A percentile compares a stretch with the other conserved stretches of the same genome.
phyloP scores from a whole-genome alignment of 2,113 vertebrate genomes.

The Leuciscus idus region DNA sequence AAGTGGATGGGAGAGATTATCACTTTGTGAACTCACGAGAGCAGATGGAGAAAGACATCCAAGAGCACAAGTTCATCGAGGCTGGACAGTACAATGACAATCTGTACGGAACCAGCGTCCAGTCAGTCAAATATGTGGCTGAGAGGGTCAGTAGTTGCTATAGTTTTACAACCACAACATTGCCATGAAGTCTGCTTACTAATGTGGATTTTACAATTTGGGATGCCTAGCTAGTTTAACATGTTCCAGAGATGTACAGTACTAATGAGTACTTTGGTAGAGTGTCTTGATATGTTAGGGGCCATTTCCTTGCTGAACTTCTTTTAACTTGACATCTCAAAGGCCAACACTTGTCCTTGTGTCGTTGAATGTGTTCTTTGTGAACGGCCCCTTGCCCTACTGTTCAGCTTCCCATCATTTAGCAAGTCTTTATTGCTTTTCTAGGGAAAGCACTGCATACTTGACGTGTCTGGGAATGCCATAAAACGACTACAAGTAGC shows the following conservation, averaged over 20 bases:
- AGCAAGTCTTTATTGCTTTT: slow-evolving; percentile 60
- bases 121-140: slow-evolving; percentile 95
- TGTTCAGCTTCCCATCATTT: not conserved
- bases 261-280: not conserved
- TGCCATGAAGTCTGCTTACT: not conserved
- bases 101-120: slow-evolving; percentile 96
- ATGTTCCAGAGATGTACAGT: not conserved
- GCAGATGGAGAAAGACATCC: slow-evolving; percentile 98
- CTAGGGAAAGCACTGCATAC: slow-evolving; percentile 98
- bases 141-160: slow-evolving; percentile 85
- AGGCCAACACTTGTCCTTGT: not conserved
- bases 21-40: slow-evolving; percentile 96
- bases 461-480: slow-evolving; percentile 97
- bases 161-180: slow-evolving; percentile 4
- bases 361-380: not conserved
- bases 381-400: not conserved
- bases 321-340: not conserved
- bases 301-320: not conserved
- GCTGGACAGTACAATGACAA: slow-evolving; percentile 98
- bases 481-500: slow-evolving; percentile 98
- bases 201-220: not conserved
- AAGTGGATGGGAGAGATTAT: slow-evolving; percentile 94
- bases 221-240: not conserved
- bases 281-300: not conserved
- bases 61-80: slow-evolving; percentile 99